Conservation (phyloP, 2,888 invertebrate genomes). For the Netelia fuscicornis region DNA sequence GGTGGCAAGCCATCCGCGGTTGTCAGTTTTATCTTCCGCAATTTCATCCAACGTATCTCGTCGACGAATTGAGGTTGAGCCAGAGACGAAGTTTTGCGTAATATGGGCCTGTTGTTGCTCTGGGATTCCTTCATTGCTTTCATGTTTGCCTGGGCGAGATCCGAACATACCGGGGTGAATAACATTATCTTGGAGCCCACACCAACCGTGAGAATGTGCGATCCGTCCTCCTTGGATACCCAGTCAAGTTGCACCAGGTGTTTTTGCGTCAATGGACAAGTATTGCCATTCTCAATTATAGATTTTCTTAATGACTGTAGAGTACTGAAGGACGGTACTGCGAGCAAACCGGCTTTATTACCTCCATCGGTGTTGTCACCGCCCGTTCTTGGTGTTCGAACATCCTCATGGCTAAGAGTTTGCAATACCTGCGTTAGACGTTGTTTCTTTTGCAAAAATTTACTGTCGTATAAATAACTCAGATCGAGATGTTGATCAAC, state of each 20-base stretch:
- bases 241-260: conserved; percentile 98
- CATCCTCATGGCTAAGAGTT: conserved; percentile 92
- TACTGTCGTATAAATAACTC: conserved; percentile 92
- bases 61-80: conserved; percentile 96
- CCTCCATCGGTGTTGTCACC: conserved; percentile 9
- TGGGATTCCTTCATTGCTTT: conserved; percentile 96
- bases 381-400: conserved; percentile 86
- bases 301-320: conserved; percentile 94
- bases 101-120: conserved; percentile 92
- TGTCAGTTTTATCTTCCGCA: conserved; percentile 94
- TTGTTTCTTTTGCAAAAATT: conserved; percentile 93
- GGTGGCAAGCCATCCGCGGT: conserved; percentile 98
- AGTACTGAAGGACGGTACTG: conserved; percentile 96
- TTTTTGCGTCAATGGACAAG: conserved; percentile 95
- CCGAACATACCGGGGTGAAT: conserved; percentile 97
- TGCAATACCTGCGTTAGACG: conserved; percentile 93
- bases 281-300: conserved; percentile 96
- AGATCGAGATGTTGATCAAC: conserved; percentile 93
- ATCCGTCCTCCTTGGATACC: conserved; percentile 99
- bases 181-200: conserved; percentile 97
- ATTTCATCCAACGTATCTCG: conserved; percentile 98
- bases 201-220: conserved; percentile 98
- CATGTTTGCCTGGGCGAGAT: conserved; percentile 97
- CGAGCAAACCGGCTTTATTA: conserved; percentile 87
- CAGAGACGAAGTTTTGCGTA: conserved; percentile 96